Conservation (phyloP, 2,113 vertebrate genomes). For the Sylvilagus bachmani region DNA sequence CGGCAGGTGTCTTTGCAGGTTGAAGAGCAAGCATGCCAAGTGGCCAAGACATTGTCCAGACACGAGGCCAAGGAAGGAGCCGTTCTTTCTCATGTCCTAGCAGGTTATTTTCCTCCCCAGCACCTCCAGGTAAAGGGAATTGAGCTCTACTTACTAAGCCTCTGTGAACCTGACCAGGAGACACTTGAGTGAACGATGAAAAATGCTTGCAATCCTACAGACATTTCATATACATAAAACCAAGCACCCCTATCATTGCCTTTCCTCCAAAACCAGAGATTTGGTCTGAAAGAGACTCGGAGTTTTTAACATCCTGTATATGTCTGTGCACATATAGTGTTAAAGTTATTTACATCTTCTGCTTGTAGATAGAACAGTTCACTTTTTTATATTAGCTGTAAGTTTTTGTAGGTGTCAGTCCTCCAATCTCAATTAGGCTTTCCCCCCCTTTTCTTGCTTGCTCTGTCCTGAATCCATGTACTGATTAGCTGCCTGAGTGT, state of each 20-base stretch:
- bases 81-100: neutral
- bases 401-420: neutral
- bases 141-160: neutral
- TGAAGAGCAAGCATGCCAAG: neutral
- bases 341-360: conserved; percentile 21
- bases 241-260: neutral
- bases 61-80: neutral
- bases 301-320: neutral
- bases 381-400: neutral
- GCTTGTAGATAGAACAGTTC: neutral
- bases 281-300: neutral
- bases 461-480: neutral
- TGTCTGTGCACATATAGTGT: neutral
- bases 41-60: neutral
- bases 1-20: neutral
- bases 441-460: neutral
- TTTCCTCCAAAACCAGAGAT: neutral
- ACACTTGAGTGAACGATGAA: neutral
- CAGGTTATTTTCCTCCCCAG: neutral
- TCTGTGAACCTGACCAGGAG: neutral
- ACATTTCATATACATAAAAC: neutral
- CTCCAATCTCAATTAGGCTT: neutral
- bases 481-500: neutral
- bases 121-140: neutral
- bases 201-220: neutral